Evolutionary conservation across 92 coral and sea anemone genomes (phyloP).

Genomic region (Palythoa heliodiscus): DNA sequence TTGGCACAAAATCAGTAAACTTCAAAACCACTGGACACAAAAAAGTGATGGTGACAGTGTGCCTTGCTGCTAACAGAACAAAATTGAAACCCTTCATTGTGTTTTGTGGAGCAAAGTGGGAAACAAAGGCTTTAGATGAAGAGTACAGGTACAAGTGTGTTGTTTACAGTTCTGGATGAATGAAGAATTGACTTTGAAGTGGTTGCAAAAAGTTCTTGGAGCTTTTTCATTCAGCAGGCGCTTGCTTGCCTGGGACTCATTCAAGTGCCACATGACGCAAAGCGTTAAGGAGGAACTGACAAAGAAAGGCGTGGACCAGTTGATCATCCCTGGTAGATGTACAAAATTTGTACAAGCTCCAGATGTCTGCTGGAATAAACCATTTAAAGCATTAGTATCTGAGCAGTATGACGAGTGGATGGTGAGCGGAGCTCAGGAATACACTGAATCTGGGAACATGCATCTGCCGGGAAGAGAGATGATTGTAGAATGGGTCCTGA

Average conservation of each 20-base stretch:
- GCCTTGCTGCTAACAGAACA: conserved; percentile 53
- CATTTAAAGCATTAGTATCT: conserved; percentile 16
- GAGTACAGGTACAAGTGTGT: conserved; percentile 11
- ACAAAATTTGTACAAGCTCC: conserved; percentile 62
- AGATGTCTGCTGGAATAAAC: conserved; percentile 66
- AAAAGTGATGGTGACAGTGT: conserved; percentile 56
- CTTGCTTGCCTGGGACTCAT: conserved; percentile 67
- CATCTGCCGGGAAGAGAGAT: conserved; percentile 57
- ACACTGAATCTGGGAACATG: conserved; percentile 64
- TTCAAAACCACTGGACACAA: conserved; percentile 53
- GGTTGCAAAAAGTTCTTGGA: conserved; percentile 45
- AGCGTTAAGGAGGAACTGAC: conserved; percentile 49
- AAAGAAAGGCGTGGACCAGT: conserved; percentile 55
- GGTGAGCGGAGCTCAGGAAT: conserved; percentile 61
- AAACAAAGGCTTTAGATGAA: conserved; percentile 24
- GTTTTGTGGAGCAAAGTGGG: conserved; percentile 54
- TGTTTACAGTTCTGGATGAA: conserved; percentile 57
- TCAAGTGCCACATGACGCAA: conserved; percentile 62
- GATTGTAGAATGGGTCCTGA: conserved; percentile 42
- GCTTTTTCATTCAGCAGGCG: conserved; percentile 49
- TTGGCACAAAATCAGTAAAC: conserved; percentile 40
- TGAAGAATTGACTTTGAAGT: conserved; percentile 54
- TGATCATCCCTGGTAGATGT: conserved; percentile 64
- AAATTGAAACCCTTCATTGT: conserved; percentile 61
- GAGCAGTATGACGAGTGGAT: conserved; percentile 29